Percentiles rank a stretch among this genome's conserved stretches.
Evolutionary conservation across 2,113 vertebrate genomes (phyloP).

Genomic region (Grammomys surdaster): DNA sequence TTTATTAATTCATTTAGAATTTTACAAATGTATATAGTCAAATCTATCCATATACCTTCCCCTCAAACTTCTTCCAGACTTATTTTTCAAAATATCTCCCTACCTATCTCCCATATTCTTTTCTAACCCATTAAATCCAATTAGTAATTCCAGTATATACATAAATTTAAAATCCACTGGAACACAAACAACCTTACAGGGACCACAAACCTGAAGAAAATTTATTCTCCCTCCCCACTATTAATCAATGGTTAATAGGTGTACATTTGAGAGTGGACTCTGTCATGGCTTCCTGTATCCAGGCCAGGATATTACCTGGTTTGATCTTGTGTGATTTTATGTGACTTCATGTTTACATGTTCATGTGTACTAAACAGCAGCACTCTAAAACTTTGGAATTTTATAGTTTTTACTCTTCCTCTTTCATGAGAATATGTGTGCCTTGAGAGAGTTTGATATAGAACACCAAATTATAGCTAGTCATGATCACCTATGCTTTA

Average conservation of each 20-base stretch:
- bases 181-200: neutral
- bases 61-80: neutral
- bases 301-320: neutral
- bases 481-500: neutral
- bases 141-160: neutral
- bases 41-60: neutral
- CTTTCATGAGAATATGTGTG: neutral
- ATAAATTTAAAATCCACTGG: neutral
- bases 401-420: neutral
- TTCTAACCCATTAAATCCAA: neutral
- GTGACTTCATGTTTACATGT: neutral
- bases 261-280: neutral
- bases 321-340: neutral
- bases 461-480: neutral
- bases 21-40: neutral
- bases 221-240: neutral
- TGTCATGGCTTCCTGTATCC: neutral
- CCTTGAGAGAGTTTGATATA: neutral
- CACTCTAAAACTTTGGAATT: neutral
- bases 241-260: neutral
- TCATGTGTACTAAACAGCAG: neutral
- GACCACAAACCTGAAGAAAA: neutral
- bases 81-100: neutral
- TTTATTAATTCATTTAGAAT: neutral
- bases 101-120: no score